Evolutionary conservation across 2,888 invertebrate species (phyloP), one percentile per base, ranked within the genome.

Genomic region (Drosophila putrida): DNA sequence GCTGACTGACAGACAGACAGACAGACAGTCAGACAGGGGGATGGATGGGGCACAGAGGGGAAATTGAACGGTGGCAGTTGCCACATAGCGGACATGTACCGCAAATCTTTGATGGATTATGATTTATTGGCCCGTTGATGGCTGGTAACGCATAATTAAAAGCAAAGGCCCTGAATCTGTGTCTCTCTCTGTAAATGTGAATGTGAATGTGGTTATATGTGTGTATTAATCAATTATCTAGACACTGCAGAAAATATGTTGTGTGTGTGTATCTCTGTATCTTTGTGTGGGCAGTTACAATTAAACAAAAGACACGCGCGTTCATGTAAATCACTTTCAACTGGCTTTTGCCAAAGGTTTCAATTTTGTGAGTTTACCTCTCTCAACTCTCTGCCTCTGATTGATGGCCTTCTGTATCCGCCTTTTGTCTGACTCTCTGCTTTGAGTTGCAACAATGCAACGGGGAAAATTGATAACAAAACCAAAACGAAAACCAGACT

Each of bases 31-130:
- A 9, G 8, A 13, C 0, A 25, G 36, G 9, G 6, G 15, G 10
- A 9, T 1, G 10, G 4, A 9, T 4, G 5, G 38, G n/a, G 6
- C 0, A 11, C 1, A 35, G 15, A 43, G 15, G 15, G 25, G 35
- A 2, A 49, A 11, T 25, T 38, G 57, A 46, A 51, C 70, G 65
- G 66, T 58, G 66, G 62, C 77, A 79, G 68, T 60, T 59, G 80
- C 64, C 70, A 54, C 31, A n/a, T 33, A 72, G 58, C 57, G 46
- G 50, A 73, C 74, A 74, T 68, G 67, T 72, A 85, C 73, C 80
- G 78, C 82, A 71, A 86, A 86, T 89, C 82, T 89, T 89, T 88
- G 87, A 88, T 88, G 87, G 87, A 88, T 88, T 90, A 88, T 88
- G 87, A 88, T 88, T 85, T 85, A 85, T 85, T 85, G 90, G 71